Evolutionary conservation across 2,113 vertebrate genomes (phyloP).

Genomic region (Pangasianodon gigas): DNA sequence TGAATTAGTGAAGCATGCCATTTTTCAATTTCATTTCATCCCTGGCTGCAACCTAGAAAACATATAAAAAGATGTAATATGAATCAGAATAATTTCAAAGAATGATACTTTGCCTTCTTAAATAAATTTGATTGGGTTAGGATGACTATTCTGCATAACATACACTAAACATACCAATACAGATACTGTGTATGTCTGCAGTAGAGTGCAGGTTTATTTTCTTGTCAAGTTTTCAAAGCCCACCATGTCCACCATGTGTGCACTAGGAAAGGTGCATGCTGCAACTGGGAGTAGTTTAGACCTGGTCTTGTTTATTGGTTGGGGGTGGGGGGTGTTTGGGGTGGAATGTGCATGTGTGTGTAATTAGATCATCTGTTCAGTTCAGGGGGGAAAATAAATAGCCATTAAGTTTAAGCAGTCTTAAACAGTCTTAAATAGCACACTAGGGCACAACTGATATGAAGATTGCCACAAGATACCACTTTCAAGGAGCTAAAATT

Average conservation of each 20-base stretch:
- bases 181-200: background rate
- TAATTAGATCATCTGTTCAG: conserved; percentile 21
- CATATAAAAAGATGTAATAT: background rate
- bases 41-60: background rate
- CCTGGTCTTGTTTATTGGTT: conserved; percentile 5
- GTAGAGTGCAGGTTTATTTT: background rate
- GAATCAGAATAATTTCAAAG: background rate
- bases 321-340: background rate
- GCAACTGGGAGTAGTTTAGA: background rate
- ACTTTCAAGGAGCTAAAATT: background rate
- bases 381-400: background rate
- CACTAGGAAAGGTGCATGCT: background rate
- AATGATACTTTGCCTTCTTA: background rate
- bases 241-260: background rate
- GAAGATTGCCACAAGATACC: background rate
- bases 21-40: background rate
- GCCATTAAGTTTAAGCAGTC: conserved; percentile 12
- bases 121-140: background rate
- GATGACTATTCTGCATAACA: background rate
- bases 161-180: background rate
- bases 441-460: background rate
- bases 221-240: background rate
- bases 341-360: conserved; percentile 18
- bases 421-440: conserved; percentile 10
- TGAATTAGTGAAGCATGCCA: background rate